These are phyloP conservation scores for Spicauda simplicius DNA, from an alignment of 2,888 invertebrate genomes.

Conservation along the genomic window DNA sequence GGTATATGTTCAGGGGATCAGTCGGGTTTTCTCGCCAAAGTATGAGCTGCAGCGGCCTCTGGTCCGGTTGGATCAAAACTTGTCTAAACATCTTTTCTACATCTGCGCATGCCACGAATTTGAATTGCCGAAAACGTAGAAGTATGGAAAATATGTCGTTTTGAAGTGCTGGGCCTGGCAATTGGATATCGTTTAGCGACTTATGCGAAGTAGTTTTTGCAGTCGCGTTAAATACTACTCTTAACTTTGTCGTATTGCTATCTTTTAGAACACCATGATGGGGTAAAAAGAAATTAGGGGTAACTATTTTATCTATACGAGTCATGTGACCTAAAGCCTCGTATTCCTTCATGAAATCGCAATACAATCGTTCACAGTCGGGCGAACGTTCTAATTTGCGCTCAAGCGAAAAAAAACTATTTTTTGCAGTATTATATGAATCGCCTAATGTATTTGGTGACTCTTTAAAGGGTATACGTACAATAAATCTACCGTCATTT, in stretches of 20 bases:
- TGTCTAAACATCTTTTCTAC: slow-evolving; percentile 44
- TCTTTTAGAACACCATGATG: too few relatives aligned
- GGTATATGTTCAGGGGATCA: slow-evolving; percentile 37
- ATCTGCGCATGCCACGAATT: slow-evolving; percentile 44
- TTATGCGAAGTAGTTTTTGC: not conserved
- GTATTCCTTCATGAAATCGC: slow-evolving; percentile 47
- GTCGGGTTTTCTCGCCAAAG: slow-evolving; percentile 38
- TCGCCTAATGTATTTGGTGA: not conserved
- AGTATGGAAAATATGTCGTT: too few relatives aligned
- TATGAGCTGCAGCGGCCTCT: slow-evolving; percentile 3
- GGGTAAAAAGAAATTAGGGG: too few relatives aligned
- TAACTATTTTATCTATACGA: too few relatives aligned
- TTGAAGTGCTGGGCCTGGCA: too few relatives aligned
- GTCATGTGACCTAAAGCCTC: too few relatives aligned
- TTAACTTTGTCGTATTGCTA: too few relatives aligned
- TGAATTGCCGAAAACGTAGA: not conserved
- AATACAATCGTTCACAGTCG: slow-evolving; percentile 27
- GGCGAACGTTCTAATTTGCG: not conserved
- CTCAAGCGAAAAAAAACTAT: not conserved
- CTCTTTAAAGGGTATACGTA: not conserved
- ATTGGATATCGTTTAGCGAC: too few relatives aligned
- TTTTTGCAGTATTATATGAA: not conserved
- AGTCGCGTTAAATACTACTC: too few relatives aligned
- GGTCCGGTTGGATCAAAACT: slow-evolving; percentile 29
- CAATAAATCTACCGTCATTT: not conserved